phyloP scores from a whole-genome alignment of 2,888 invertebrate genomes.

The Seira ritae region DNA sequence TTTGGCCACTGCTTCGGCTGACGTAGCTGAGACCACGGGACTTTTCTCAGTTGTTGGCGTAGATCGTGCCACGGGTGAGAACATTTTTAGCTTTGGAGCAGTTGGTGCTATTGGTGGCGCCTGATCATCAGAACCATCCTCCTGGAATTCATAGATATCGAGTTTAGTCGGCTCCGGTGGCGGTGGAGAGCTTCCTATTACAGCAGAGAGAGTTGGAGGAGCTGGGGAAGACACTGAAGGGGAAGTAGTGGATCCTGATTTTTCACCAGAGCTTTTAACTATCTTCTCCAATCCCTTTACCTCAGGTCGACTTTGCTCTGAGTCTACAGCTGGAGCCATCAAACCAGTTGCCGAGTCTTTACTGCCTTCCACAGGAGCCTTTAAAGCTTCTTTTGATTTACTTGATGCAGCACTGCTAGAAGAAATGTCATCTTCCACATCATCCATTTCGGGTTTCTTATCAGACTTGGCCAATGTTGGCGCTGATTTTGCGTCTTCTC shows the following conservation, averaged over 20 bases:
- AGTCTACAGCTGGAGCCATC: constrained; percentile 81
- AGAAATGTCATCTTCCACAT: constrained; percentile 49
- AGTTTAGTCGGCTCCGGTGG: constrained; percentile 48
- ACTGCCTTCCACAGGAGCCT: constrained; percentile 1
- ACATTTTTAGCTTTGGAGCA: constrained; percentile 71
- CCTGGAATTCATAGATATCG: constrained; percentile 72
- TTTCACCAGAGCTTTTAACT: constrained; percentile 77
- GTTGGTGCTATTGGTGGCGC: constrained; percentile 33
- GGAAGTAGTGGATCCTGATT: constrained; percentile 73
- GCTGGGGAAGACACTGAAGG: constrained; percentile 50
- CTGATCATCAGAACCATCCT: constrained; percentile 64
- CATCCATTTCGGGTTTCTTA: constrained; percentile 46
- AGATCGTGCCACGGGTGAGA: constrained; percentile 68
- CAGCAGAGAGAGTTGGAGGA: constrained; percentile 44
- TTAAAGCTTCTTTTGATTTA: constrained; percentile 21
- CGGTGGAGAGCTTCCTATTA: constrained; percentile 52
- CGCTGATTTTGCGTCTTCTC: neutral
- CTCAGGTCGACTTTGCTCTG: constrained; percentile 90
- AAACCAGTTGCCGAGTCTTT: constrained; percentile 32
- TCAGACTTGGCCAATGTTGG: neutral
- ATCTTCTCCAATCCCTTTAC: constrained; percentile 86
- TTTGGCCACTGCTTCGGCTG: constrained; percentile 33
- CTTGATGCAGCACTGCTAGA: constrained; percentile 43
- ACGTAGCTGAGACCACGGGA: constrained; percentile 13
- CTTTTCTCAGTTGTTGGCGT: constrained; percentile 43